A percentile compares a stretch with the other conserved stretches of the same genome.
These are phyloP conservation scores for Scomberomorus guttatus DNA, from an alignment of 2,797 vertebrate species.

Conservation along the genomic window DNA sequence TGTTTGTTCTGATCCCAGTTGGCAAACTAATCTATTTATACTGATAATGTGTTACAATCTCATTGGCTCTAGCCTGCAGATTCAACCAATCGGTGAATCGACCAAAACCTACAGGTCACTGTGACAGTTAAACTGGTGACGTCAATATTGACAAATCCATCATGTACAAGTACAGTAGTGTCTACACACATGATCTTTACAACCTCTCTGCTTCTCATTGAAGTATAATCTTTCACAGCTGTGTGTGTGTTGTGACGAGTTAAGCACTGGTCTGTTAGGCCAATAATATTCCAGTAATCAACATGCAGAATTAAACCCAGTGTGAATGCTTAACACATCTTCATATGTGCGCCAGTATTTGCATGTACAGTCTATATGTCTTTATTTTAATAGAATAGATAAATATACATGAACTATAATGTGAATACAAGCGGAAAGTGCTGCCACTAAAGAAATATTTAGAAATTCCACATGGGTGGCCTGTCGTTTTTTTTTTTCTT, in stretches of 20 bases:
- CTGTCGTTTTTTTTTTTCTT: neutral
- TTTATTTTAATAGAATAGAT: neutral
- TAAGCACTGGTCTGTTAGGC: neutral
- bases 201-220: neutral
- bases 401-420: neutral
- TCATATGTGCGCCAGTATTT: neutral
- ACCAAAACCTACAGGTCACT: slow-evolving; percentile 45
- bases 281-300: neutral
- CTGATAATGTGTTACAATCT: slow-evolving; percentile 59
- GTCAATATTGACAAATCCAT: slow-evolving; percentile 66
- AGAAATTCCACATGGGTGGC: neutral
- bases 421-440: neutral
- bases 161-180: neutral
- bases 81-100: slow-evolving; percentile 55
- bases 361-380: neutral
- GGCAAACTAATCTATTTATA: slow-evolving; percentile 60
- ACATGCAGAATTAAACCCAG: neutral
- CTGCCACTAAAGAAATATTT: neutral
- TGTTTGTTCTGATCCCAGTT: slow-evolving; percentile 62
- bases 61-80: slow-evolving; percentile 58
- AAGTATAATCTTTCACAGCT: neutral
- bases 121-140: slow-evolving; percentile 45
- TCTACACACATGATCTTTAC: neutral
- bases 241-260: too few species aligned
- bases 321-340: too few species aligned